These are phyloP conservation scores for Dryobates pubescens DNA, from an alignment of 2,797 vertebrate genomes.

Conservation along the genomic window DNA sequence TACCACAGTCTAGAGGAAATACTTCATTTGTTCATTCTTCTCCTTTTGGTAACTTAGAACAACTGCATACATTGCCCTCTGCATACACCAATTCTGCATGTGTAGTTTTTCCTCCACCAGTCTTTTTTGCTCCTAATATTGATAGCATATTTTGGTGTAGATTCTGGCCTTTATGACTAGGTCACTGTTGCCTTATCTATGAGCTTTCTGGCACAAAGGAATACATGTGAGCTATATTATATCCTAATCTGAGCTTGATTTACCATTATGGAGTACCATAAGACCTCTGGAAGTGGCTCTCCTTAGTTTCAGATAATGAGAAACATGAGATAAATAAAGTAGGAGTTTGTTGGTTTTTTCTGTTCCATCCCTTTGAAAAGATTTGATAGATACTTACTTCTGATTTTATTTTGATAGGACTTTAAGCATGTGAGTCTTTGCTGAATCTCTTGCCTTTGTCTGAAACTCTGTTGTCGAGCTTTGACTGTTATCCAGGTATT, in stretches of 20 bases:
- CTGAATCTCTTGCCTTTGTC: background rate
- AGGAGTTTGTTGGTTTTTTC: background rate
- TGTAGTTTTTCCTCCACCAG: background rate
- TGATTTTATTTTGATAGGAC: background rate
- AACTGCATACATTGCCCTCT: accelerated
- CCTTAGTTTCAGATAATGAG: background rate
- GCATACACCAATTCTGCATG: background rate
- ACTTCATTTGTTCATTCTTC: background rate
- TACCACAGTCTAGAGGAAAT: background rate
- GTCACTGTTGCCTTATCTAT: background rate
- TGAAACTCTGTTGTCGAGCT: background rate
- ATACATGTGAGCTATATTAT: accelerated
- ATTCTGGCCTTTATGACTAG: background rate
- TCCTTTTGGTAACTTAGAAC: background rate
- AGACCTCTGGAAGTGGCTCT: background rate
- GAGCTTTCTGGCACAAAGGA: background rate
- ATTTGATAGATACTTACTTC: background rate
- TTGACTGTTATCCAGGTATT: background rate
- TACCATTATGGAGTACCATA: background rate
- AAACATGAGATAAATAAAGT: background rate
- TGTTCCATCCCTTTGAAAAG: background rate
- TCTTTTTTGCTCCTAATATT: background rate
- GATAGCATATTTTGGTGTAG: background rate
- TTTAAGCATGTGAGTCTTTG: background rate
- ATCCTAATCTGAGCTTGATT: background rate